Conservation (phyloP, 1,140 invertebrate species). For the Idris sp. region DNA sequence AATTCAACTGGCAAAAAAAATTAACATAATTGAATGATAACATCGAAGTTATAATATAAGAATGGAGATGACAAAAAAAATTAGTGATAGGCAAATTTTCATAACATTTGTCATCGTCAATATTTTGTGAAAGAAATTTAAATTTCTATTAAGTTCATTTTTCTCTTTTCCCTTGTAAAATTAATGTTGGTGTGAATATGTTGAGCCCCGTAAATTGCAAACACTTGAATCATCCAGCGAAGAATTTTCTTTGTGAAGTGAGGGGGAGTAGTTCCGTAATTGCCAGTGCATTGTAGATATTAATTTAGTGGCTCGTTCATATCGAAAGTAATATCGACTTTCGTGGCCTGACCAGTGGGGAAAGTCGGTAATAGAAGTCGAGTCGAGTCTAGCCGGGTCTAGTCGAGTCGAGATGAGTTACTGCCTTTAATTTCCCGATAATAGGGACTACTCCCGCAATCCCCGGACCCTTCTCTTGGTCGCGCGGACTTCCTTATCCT, state of each 20-base stretch:
- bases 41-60: too few relatives aligned
- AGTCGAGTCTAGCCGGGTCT: conserved; percentile 53
- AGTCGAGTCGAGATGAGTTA: conserved; percentile 71
- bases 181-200: conserved; percentile 42
- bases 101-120: too few relatives aligned
- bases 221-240: conserved; percentile 51
- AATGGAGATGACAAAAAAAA: too few relatives aligned
- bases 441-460: conserved; percentile 68
- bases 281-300: conserved; percentile 76
- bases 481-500: conserved; percentile 30
- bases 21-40: too few relatives aligned
- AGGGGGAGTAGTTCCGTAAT: conserved; percentile 70
- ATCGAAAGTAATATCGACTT: conserved; percentile 77
- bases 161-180: conserved; percentile 22
- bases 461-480: conserved; percentile 30
- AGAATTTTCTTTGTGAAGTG: conserved; percentile 57
- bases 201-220: conserved; percentile 45
- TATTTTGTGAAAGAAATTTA: too few relatives aligned
- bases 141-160: conserved; percentile 9
- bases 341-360: conserved; percentile 65
- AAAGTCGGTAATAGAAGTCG: conserved; percentile 76
- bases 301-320: conserved; percentile 77
- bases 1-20: too few relatives aligned
- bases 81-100: too few relatives aligned
- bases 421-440: conserved; percentile 77